Base-by-base conservation (phyloP, 1,140 invertebrate species). In the Oryzaephilus surinamensis region DNA sequence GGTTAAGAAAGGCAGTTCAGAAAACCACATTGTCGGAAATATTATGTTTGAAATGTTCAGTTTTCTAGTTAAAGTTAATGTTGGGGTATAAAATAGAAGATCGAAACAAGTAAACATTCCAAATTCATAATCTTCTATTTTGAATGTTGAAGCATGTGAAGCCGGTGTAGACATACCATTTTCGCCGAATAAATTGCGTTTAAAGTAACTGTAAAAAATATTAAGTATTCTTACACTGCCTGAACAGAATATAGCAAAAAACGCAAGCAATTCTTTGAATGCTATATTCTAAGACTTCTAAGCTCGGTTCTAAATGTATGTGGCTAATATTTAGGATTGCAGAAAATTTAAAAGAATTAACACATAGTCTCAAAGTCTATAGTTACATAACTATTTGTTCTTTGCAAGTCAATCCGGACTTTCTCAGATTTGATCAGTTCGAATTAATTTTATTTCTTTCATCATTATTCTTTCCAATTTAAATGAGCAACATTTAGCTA, bases 41-140 rank as follows among this genome's bases (percentile, higher is more conserved):
- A 84, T 57, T 51, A 89, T 76, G 6, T 64, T 72, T 1, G 86
- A 49, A 1, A 67, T 60, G 6, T 63, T 37, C n/a, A n/a, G n/a
- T 14, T 71, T 57, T 18, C 69, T 51, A 0, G 77, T 65, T 2
- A 81, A 54, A 13, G 64, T 51, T 3, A 71, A 46, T 0, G 70
- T 58, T 0, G 85, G 84, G 2, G 65, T 52, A 18, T 71, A 48
- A 52, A 80, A 79, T 1, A 86, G 43, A 14, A 89, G 66, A 55
- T 91, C 85, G 48, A 86, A 84, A 45, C 82, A 84, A 29, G 73
- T 78, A 16, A 86, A 68, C 1, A 75, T 62, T 1, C 84, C 86
- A 54, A 93, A 90, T 10, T 77, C 76, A 51, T 90, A 91, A 57
- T 89, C 84, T 0, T 86, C 89, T 3, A 66, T 59, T 38, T 90